Percentiles rank a stretch among this genome's conserved stretches.
Evolutionary conservation across 2,888 invertebrate species (phyloP).

Genomic region (Harpalus rufipes): DNA sequence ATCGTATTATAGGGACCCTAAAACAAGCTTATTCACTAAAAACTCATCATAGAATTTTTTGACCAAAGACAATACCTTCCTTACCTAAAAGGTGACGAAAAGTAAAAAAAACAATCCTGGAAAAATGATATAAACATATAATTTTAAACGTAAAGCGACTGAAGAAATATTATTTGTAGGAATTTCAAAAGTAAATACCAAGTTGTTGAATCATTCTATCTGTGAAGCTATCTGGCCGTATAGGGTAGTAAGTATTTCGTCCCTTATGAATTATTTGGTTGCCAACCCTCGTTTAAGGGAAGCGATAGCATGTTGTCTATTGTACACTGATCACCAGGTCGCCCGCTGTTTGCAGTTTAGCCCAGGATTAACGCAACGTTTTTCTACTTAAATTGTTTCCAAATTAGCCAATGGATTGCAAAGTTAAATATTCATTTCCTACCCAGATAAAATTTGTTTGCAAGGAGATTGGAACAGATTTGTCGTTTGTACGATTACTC

Average conservation of each 20-base stretch:
- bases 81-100: no score
- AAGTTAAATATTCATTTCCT: conserved; percentile 38
- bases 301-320: background rate
- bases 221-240: background rate
- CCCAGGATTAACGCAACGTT: conserved; percentile 30
- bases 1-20: no score
- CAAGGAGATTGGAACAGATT: conserved; percentile 25
- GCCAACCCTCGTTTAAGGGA: background rate
- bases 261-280: background rate
- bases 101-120: no score
- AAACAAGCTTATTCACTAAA: no score
- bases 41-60: no score
- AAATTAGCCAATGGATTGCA: conserved; percentile 26
- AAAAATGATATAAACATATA: no score
- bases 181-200: background rate
- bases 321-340: conserved; percentile 20
- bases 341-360: conserved; percentile 31
- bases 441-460: conserved; percentile 28
- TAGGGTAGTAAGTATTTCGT: background rate
- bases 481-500: background rate
- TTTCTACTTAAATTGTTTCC: conserved; percentile 51
- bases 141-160: no score
- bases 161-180: background rate
- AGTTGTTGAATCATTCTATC: background rate
- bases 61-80: no score